A percentile compares a stretch with the other conserved stretches of the same genome.
Conservation (phyloP, 2,113 vertebrate genomes). For the Oreochromis aureus region DNA sequence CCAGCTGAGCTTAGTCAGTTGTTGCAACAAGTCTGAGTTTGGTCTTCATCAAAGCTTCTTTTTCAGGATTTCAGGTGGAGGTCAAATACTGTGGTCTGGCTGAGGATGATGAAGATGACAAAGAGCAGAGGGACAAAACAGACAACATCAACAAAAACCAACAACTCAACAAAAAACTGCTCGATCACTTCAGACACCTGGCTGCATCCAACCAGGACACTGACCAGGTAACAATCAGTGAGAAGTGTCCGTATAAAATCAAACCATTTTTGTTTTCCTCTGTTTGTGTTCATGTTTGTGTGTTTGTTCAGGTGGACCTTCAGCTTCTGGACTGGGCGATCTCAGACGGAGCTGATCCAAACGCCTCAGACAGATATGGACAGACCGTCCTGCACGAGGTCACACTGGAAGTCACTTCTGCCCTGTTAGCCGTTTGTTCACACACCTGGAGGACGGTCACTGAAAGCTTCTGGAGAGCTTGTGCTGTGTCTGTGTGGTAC, state of each 20-base stretch:
- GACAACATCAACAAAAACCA: slow-evolving; percentile 14
- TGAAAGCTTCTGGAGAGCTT: background rate
- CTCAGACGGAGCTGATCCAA: slow-evolving; percentile 55
- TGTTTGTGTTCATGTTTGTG: background rate
- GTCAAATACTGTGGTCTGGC: slow-evolving; percentile 56
- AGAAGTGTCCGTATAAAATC: background rate
- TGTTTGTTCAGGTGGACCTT: slow-evolving; percentile 57
- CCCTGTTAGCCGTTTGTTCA: background rate
- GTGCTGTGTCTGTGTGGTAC: background rate
- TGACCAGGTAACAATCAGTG: slow-evolving; percentile 8
- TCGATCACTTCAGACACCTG: slow-evolving; percentile 63
- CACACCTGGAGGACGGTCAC: background rate
- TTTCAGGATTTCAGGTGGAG: slow-evolving; percentile 15
- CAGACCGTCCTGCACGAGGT: slow-evolving; percentile 71
- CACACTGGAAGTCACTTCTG: background rate
- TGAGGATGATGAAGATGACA: slow-evolving; percentile 10
- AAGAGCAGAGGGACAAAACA: background rate
- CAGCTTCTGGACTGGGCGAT: slow-evolving; percentile 45
- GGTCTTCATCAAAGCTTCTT: background rate
- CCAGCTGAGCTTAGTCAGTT: background rate
- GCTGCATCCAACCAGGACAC: slow-evolving; percentile 46
- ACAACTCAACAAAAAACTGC: slow-evolving; percentile 40
- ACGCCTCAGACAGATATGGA: slow-evolving; percentile 59
- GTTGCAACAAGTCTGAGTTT: background rate
- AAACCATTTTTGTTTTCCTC: background rate